A percentile compares a stretch with the other conserved stretches of the same genome.
Conservation (phyloP, 2,113 vertebrate genomes). For the Fulmarus glacialis region DNA sequence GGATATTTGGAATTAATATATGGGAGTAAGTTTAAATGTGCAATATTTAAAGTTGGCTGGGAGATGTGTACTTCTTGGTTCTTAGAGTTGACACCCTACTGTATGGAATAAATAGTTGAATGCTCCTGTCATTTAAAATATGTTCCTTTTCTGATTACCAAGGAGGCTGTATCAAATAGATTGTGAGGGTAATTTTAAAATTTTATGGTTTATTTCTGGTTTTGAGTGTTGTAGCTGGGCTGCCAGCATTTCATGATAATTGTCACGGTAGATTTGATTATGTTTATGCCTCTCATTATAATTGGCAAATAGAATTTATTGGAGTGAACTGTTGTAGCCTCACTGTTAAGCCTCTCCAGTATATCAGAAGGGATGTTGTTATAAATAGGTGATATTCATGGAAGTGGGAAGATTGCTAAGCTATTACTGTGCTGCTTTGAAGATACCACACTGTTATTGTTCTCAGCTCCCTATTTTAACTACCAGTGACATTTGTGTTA, state of each 20-base stretch:
- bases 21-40: neutral
- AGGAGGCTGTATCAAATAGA: neutral
- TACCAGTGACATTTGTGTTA: neutral
- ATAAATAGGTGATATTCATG: neutral
- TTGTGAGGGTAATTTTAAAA: neutral
- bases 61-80: neutral
- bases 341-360: neutral
- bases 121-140: neutral
- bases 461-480: slow-evolving; percentile 10
- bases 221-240: neutral
- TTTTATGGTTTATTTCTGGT: neutral
- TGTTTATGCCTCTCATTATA: neutral
- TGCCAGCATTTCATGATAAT: neutral
- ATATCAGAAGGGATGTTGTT: neutral
- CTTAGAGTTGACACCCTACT: neutral
- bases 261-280: neutral
- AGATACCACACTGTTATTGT: neutral
- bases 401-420: slow-evolving; percentile 15
- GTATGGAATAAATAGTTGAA: neutral
- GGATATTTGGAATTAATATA: neutral
- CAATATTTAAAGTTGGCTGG: neutral
- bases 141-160: neutral
- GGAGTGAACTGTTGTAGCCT: neutral
- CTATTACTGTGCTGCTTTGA: neutral
- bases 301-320: neutral